Base-by-base conservation (phyloP, 2,113 vertebrate genomes). In the Phaethornis superciliosus region DNA sequence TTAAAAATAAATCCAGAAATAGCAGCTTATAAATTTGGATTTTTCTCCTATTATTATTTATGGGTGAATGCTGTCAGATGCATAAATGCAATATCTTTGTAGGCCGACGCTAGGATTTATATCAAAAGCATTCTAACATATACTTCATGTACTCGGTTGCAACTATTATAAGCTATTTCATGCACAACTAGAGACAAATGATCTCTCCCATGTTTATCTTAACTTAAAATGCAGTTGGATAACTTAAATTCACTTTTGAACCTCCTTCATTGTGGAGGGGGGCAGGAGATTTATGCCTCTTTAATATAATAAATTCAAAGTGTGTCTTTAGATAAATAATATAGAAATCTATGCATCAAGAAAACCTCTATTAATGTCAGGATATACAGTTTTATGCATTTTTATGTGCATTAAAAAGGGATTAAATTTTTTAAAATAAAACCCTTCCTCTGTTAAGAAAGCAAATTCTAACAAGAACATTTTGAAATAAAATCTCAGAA, bases 401-500 rank as follows among this genome's bases (percentile, higher is more conserved):
- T 98, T 97, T 95, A 96, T 96, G 58, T 89, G 69, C 92, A 56
- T 85, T 89, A 88, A 84, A 60, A 89, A 80, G 32, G 89, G 62
- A 87, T 85, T 82, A 22, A 32, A 83, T 94, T 89, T 74, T 59
- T 12, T 32, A 88, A 93, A 90, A 95, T 74, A 90, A 90, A 70
- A 92, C 64, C 88, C 84, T 91, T 63, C 52, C 88, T 91, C 88
- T 59, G 32, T 75, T 95, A 78, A 70, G 88, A 95, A 96, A 96
- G 87, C 85, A 94, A 97, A 97, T 94, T 88, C 97, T 97, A 97
- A 96, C 95, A 93, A 81, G 96, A 95, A 92, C 93, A 74, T 98
- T 98, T 97, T 95, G 96, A 98, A 98, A 97, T 96, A 97, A 98
- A 98, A 97, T 97, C 96, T 96, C 97, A 97, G 96, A 98, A 98